Conservation (phyloP, 2,888 invertebrate species). For the Ptilodon capucinus region DNA sequence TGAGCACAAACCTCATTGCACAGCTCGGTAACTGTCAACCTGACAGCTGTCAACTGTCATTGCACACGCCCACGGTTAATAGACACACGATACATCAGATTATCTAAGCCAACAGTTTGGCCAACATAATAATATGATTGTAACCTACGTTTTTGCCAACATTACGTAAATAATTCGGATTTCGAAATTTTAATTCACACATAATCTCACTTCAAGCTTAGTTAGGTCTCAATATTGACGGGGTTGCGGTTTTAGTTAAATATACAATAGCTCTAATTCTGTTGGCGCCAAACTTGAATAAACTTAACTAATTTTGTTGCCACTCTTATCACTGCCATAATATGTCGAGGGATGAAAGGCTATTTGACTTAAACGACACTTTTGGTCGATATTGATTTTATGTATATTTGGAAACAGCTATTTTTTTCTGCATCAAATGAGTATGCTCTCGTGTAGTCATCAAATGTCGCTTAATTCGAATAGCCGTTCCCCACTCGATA, state of each 20-base stretch:
- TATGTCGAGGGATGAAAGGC: no score
- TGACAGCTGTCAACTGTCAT: slow-evolving; percentile 38
- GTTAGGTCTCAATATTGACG: slow-evolving; percentile 1
- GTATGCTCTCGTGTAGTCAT: no score
- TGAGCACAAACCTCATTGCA: slow-evolving; percentile 35
- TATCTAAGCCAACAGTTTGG: not conserved
- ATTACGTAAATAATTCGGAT: slow-evolving; percentile 22
- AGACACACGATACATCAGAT: not conserved
- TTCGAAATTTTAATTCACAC: slow-evolving; percentile 21
- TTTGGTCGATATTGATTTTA: no score
- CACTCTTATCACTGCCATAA: no score
- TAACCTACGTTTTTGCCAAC: not conserved
- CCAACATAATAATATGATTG: not conserved
- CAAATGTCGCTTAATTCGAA: no score
- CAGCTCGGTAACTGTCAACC: slow-evolving; percentile 34
- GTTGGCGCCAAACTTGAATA: no score
- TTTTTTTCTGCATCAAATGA: no score
- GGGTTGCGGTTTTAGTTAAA: not conserved
- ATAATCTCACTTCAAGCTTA: slow-evolving; percentile 32
- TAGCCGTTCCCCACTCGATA: no score
- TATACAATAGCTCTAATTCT: no score
- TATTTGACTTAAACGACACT: no score
- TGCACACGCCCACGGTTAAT: slow-evolving; percentile 31
- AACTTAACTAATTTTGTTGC: no score
- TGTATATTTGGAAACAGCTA: no score